phyloP scores from a whole-genome alignment of 1,140 invertebrate genomes.

The Psilanteris sp. region DNA sequence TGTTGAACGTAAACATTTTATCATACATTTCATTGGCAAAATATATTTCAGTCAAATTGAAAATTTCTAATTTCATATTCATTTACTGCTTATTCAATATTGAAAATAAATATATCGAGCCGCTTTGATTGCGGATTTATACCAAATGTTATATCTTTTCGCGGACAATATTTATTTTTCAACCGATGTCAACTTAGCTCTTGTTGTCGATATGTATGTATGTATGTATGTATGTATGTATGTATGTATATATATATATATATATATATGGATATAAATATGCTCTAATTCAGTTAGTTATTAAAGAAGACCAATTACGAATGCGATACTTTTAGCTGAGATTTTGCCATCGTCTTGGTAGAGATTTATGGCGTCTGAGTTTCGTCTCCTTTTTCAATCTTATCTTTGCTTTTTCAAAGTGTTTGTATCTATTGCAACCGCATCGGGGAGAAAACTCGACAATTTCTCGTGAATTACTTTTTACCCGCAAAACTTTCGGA shows the following conservation, averaged over 20 bases:
- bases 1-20: conserved; percentile 18
- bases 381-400: conserved; percentile 1
- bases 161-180: conserved; percentile 2
- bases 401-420: conserved; percentile 28
- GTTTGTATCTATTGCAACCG: conserved; percentile 31
- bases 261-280: no score
- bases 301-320: no score
- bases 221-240: no score
- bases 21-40: conserved; percentile 22
- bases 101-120: conserved; percentile 8
- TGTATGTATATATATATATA: no score
- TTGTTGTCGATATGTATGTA: no score
- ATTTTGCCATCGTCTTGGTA: conserved; percentile 22
- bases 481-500: conserved; percentile 13
- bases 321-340: conserved; percentile 4
- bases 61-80: conserved; percentile 40
- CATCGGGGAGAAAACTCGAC: conserved; percentile 23
- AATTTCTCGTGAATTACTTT: conserved; percentile 23
- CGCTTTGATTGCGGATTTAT: conserved; percentile 2
- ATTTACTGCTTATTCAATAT: conserved; percentile 39
- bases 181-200: no score
- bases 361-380: conserved; percentile 6
- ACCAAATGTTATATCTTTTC: conserved; percentile 19
- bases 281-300: no score
- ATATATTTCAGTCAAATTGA: conserved; percentile 29